phyloP scores from a whole-genome alignment of 2,797 vertebrate genomes.

The Gymnoscopelus braueri region DNA sequence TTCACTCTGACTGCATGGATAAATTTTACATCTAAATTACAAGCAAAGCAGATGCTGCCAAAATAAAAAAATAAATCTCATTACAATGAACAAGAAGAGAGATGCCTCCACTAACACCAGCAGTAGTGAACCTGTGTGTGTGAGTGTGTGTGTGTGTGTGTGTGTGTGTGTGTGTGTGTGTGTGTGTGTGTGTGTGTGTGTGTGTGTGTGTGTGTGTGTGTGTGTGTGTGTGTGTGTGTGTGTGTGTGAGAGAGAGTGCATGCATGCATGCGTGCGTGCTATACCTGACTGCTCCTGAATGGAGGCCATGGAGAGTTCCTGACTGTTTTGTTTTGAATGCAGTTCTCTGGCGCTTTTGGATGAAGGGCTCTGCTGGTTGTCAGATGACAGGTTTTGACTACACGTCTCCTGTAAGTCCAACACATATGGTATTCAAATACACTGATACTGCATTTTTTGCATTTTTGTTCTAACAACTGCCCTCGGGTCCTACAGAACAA shows the following conservation, averaged over 20 bases:
- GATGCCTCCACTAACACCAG: no score
- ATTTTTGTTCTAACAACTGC: no score
- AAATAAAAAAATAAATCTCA: no score
- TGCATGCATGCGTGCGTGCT: background rate
- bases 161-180: background rate
- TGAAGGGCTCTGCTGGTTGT: background rate
- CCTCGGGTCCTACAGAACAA: background rate
- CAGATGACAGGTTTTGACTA: conserved; percentile 33
- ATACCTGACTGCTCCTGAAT: conserved; percentile 46
- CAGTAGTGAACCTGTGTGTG: no score
- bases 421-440: conserved; percentile 3
- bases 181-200: background rate
- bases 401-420: conserved; percentile 40
- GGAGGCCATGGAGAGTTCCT: conserved; percentile 27
- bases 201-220: background rate
- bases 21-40: no score
- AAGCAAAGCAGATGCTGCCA: no score
- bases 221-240: background rate
- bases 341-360: conserved; percentile 22
- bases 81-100: no score
- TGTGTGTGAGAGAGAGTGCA: background rate
- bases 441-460: no score
- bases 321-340: conserved; percentile 31
- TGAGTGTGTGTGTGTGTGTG: background rate
- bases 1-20: no score